Percentiles rank a stretch among this genome's conserved stretches.
Evolutionary conservation across 2,113 vertebrate species (phyloP).

Genomic region (Neodon shergylaensis): DNA sequence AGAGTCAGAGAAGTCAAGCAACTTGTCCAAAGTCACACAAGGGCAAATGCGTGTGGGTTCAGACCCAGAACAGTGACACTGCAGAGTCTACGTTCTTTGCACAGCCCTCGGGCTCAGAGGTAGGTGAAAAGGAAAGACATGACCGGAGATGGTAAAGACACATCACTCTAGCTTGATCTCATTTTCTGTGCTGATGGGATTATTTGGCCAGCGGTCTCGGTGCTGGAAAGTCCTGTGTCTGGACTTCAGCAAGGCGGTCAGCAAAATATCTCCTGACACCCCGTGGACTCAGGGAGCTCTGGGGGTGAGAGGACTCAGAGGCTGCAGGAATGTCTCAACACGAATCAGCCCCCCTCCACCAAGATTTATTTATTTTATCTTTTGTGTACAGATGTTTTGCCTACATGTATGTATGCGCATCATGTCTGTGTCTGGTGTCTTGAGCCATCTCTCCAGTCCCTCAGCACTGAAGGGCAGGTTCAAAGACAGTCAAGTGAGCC

Average conservation of each 20-base stretch:
- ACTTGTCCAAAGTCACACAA: conserved; percentile 27
- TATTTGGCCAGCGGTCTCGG: background rate
- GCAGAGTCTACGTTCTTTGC: background rate
- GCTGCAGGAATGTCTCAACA: background rate
- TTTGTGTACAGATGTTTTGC: background rate
- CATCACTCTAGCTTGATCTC: background rate
- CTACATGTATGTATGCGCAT: background rate
- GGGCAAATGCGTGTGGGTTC: background rate
- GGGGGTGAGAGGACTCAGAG: rapidly evolving
- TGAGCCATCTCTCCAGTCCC: background rate
- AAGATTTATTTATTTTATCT: background rate
- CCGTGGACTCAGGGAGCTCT: background rate
- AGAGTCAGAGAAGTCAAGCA: conserved; percentile 17
- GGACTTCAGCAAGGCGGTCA: conserved; percentile 4
- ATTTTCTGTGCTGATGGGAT: conserved; percentile 34
- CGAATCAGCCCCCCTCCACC: background rate
- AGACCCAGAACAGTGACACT: background rate
- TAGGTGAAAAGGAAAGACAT: background rate
- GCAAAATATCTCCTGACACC: conserved; percentile 19
- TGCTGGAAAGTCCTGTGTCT: background rate
- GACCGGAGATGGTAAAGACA: background rate
- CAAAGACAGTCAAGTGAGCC: background rate
- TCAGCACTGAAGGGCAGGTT: background rate
- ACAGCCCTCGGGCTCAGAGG: background rate
- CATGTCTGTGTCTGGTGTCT: background rate